Base-by-base conservation (phyloP, 1,140 invertebrate genomes). In the Drosophila azteca region DNA sequence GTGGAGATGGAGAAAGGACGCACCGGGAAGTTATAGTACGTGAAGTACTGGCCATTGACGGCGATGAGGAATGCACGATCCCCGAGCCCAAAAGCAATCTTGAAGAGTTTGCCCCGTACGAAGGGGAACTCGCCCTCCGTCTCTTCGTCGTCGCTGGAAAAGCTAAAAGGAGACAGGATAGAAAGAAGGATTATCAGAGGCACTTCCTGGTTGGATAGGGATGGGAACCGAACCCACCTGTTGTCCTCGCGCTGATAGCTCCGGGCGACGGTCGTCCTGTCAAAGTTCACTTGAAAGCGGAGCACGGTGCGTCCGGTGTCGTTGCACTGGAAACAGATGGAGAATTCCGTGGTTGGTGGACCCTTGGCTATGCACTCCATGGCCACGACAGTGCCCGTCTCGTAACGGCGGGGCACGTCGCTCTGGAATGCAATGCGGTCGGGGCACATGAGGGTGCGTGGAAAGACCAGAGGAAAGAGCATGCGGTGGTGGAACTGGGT, bases 121-220 rank as follows among this genome's bases (percentile, higher is more conserved):
- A 91, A 91, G 0, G 90, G 90, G 52, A 91, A 91, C 55, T 91
- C 90, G 2, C 90, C 90, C 49, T 90, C 89, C n/a, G 90, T 90
- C 63, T 91, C 90, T 66, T 91, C 90, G 55, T 91, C 90, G 7
- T 90, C 87, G 2, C 39, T 45, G 7, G 82, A 69, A 48, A 90
- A 91, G 20, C 90, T 91, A 17, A 66, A 35, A 2, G 1, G 22
- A 15, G 5, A 8, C 2, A 9, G 31, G 8, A 31, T 8, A 5
- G 6, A 2, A 0, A 41, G n/a, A 20, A 13, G 4, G 7, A 53
- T 0, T 29, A 3, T 31, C 7, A 13, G 0, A 44, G 17, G 3
- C 2, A 26, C 39, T 11, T 29, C 6, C 8, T 5, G 3, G 24
- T 2, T 0, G 7, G 5, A 22, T 0, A 17, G 0, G 0, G 0